A percentile compares a stretch with the other conserved stretches of the same genome.
Evolutionary conservation across 2,113 vertebrate genomes (phyloP).

Genomic region (Lasiurus cinereus): DNA sequence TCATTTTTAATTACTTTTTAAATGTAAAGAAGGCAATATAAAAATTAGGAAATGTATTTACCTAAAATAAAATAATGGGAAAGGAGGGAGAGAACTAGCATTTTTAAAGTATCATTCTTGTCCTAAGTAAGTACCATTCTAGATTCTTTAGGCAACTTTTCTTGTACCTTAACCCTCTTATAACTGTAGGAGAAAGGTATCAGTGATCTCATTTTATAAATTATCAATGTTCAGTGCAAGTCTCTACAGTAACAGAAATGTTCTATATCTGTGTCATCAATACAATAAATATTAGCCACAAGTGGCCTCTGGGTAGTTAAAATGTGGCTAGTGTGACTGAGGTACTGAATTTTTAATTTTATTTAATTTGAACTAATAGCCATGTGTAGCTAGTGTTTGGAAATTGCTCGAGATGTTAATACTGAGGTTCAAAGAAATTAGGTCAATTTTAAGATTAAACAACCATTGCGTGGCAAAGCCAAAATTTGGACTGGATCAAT

Average conservation of each 20-base stretch:
- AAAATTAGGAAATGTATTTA: slow-evolving; percentile 31
- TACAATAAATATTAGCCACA: not conserved
- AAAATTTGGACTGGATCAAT: not conserved
- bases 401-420: not conserved
- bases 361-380: slow-evolving; percentile 19
- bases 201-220: not conserved
- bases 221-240: not conserved
- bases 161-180: not conserved
- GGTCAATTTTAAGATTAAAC: not conserved
- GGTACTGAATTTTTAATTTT: slow-evolving; percentile 20
- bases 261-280: not conserved
- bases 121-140: not conserved
- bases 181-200: not conserved
- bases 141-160: not conserved
- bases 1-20: not conserved
- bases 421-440: not conserved
- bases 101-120: not conserved
- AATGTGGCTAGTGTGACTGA: not conserved
- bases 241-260: not conserved
- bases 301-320: not conserved
- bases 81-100: not conserved
- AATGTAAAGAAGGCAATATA: not conserved
- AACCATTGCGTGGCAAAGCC: not conserved
- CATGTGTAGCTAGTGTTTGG: not conserved
- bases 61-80: not conserved